Evolutionary conservation across 2,797 vertebrate species (phyloP).

Genomic region (Poeciliopsis infans): DNA sequence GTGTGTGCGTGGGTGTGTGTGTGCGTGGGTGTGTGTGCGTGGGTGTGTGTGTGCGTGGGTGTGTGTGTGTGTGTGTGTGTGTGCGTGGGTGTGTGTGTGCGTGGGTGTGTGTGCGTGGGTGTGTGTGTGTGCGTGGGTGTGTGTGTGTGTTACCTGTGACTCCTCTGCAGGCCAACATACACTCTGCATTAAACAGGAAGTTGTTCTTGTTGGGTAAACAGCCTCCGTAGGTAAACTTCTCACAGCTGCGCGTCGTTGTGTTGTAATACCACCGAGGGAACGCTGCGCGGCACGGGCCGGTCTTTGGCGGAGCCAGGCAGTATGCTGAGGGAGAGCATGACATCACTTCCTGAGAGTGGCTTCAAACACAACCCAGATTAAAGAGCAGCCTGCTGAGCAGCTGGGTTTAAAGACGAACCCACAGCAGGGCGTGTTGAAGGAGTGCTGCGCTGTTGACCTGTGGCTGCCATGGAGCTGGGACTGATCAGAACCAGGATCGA

Average conservation of each 20-base stretch:
- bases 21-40: no score
- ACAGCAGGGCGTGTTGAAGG: conserved; percentile 19
- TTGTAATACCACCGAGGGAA: conserved; percentile 91
- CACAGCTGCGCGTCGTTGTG: conserved; percentile 68
- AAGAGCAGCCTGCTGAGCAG: not conserved
- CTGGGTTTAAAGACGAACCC: conserved; percentile 4
- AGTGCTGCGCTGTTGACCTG: conserved; percentile 7
- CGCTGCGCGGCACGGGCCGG: conserved; percentile 88
- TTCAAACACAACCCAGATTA: not conserved
- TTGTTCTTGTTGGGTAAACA: conserved; percentile 91
- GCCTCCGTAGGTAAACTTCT: conserved; percentile 74
- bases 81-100: no score
- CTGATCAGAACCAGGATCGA: not conserved
- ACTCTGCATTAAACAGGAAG: conserved; percentile 84
- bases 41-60: not conserved
- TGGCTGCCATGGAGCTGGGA: not conserved
- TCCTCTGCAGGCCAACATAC: conserved; percentile 81
- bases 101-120: no score
- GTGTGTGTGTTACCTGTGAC: conserved; percentile 60
- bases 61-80: conserved; percentile 6
- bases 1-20: no score
- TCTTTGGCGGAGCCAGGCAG: conserved; percentile 83
- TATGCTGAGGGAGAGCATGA: conserved; percentile 72
- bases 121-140: conserved; percentile 11
- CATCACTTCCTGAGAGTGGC: conserved; percentile 20